These are phyloP conservation scores for Botia almorhae DNA, from an alignment of 2,797 vertebrate genomes.

Conservation along the genomic window DNA sequence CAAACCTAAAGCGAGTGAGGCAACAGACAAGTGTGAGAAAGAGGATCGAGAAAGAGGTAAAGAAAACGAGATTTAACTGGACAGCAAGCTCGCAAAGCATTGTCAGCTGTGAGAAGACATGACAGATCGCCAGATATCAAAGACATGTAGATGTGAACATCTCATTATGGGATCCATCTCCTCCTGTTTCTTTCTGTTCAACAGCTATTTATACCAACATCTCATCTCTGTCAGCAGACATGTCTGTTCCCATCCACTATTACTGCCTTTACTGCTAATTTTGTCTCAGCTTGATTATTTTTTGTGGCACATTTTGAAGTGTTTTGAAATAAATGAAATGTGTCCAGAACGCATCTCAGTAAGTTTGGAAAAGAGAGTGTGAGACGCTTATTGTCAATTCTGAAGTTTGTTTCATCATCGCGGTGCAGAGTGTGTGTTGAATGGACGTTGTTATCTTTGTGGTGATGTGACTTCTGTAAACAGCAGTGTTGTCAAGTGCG, in stretches of 20 bases:
- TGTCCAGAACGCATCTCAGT: neutral
- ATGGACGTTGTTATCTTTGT: neutral
- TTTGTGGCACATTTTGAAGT: constrained; percentile 6
- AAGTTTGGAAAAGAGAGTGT: too few species aligned
- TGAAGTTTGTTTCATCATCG: neutral
- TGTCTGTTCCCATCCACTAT: constrained; percentile 42
- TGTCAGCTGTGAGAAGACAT: constrained; percentile 56
- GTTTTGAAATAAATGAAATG: constrained; percentile 33
- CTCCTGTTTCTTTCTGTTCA: constrained; percentile 39
- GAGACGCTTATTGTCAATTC: neutral
- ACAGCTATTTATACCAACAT: constrained; percentile 61
- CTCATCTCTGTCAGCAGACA: constrained; percentile 40
- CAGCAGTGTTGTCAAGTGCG: neutral
- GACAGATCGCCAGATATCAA: constrained; percentile 58
- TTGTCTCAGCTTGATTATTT: constrained; percentile 45
- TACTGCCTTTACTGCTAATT: constrained; percentile 57
- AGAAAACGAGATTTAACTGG: constrained; percentile 47
- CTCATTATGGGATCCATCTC: constrained; percentile 59
- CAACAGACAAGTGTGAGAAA: constrained; percentile 14
- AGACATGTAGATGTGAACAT: constrained; percentile 57
- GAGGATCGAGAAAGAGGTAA: constrained; percentile 39
- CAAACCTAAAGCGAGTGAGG: constrained; percentile 7
- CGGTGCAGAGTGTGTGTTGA: neutral
- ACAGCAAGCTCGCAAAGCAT: constrained; percentile 58
- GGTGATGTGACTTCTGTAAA: neutral